phyloP scores from a whole-genome alignment of 1,140 invertebrate species.

The Aporrectodea caliginosa region DNA sequence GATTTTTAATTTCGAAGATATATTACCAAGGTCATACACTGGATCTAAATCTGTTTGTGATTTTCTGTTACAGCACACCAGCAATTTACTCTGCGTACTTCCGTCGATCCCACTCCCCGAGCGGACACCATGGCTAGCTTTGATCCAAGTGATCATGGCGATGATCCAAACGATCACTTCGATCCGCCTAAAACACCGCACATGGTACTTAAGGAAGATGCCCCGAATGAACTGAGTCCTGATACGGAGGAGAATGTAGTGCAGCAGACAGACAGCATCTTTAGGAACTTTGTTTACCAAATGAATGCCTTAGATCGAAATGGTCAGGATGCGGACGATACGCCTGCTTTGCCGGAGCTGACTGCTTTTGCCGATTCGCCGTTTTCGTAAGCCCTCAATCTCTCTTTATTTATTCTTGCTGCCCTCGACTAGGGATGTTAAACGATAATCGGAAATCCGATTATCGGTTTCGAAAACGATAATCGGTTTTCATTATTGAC shows the following conservation, averaged over 20 bases:
- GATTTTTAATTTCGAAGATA: background rate
- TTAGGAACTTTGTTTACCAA: conserved; percentile 16
- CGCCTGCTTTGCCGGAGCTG: conserved; percentile 7
- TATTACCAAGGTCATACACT: background rate
- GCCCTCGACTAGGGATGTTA: background rate
- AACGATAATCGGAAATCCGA: background rate
- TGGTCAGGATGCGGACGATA: conserved; percentile 4
- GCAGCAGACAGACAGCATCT: conserved; percentile 18
- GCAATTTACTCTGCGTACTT: too few relatives aligned
- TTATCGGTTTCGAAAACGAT: background rate
- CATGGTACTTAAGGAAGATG: conserved; percentile 7
- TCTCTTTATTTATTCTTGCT: background rate
- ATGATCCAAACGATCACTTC: conserved; percentile 5
- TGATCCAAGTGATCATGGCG: background rate
- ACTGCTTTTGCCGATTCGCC: background rate
- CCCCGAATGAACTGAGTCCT: background rate
- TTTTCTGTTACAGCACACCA: too few relatives aligned
- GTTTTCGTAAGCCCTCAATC: background rate
- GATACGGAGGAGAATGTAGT: conserved; percentile 26
- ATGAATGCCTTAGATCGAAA: conserved; percentile 8
- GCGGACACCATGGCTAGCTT: background rate
- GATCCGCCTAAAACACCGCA: conserved; percentile 14
- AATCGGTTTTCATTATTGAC: too few relatives aligned
- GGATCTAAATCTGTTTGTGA: too few relatives aligned
- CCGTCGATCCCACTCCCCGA: background rate